Evolutionary conservation across 2,888 invertebrate species (phyloP).

Genomic region (Patella pellucida): DNA sequence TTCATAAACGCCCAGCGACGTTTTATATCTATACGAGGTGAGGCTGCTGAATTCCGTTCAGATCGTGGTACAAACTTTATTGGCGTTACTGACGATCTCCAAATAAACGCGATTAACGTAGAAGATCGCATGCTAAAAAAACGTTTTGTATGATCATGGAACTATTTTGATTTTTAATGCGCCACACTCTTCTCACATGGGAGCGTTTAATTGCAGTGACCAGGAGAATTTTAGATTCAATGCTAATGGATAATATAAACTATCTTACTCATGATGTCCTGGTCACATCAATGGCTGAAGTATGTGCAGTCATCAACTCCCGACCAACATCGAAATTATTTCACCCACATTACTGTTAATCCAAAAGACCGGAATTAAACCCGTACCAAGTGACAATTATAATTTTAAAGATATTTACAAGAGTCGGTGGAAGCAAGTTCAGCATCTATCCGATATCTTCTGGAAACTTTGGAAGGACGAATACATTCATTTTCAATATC

Average conservation of each 20-base stretch:
- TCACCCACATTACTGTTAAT: conserved; percentile 34
- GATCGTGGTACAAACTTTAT: conserved; percentile 41
- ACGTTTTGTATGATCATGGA: conserved; percentile 23
- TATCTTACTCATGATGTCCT: conserved; percentile 31
- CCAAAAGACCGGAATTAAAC: conserved; percentile 21
- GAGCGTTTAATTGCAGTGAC: conserved; percentile 37
- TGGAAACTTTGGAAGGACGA: conserved; percentile 33
- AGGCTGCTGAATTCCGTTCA: conserved; percentile 30
- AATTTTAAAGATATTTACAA: conserved; percentile 27
- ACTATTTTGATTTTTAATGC: conserved; percentile 36
- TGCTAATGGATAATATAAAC: conserved; percentile 25
- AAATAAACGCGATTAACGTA: conserved; percentile 30
- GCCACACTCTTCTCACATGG: conserved; percentile 39
- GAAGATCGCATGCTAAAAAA: conserved; percentile 26
- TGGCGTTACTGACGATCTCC: conserved; percentile 31
- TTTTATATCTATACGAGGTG: conserved; percentile 23
- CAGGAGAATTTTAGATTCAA: conserved; percentile 32
- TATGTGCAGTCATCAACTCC: conserved; percentile 35
- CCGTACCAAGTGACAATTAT: not conserved
- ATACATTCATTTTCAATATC: conserved; percentile 20
- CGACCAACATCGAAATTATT: conserved; percentile 29
- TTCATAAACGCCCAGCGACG: conserved; percentile 20
- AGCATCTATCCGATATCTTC: conserved; percentile 33
- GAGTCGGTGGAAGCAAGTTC: conserved; percentile 36
- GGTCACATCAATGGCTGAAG: conserved; percentile 37